These are phyloP conservation scores for Myzus persicae DNA, from an alignment of 1,140 invertebrate genomes.

Conservation along the genomic window DNA sequence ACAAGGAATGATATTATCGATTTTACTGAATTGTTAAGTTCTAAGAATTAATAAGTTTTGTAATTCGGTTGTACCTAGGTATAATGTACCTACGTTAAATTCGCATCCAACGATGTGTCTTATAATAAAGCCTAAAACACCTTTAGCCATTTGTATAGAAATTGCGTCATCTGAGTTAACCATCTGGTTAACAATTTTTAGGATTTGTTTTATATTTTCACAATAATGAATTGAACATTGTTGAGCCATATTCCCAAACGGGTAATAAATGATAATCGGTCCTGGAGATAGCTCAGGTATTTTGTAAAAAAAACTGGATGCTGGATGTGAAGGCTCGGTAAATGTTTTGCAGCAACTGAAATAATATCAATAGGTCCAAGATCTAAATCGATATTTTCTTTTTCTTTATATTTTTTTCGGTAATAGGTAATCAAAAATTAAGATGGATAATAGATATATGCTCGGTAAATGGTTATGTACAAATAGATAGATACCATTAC, in stretches of 20 bases:
- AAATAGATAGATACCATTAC: too few species aligned
- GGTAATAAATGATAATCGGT: not conserved
- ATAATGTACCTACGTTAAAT: not conserved
- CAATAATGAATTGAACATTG: not conserved
- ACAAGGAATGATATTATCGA: not conserved
- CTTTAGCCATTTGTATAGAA: not conserved
- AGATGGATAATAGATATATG: too few species aligned
- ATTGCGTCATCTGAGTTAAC: not conserved
- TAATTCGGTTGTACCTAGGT: too few species aligned
- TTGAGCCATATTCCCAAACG: not conserved
- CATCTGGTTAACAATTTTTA: not conserved
- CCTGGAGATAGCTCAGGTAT: not conserved
- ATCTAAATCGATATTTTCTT: not conserved
- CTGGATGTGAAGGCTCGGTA: too few species aligned
- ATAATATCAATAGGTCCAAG: not conserved
- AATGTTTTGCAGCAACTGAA: not conserved
- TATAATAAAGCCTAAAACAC: not conserved
- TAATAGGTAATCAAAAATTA: too few species aligned
- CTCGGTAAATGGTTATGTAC: too few species aligned
- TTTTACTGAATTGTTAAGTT: not conserved
- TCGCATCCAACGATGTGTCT: not conserved
- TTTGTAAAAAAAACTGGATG: not conserved
- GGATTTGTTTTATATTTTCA: not conserved
- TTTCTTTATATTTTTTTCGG: too few species aligned
- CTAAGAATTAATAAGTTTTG: too few species aligned